Conservation (phyloP, 1,140 invertebrate species). For the Bombus haemorrhoidalis region DNA sequence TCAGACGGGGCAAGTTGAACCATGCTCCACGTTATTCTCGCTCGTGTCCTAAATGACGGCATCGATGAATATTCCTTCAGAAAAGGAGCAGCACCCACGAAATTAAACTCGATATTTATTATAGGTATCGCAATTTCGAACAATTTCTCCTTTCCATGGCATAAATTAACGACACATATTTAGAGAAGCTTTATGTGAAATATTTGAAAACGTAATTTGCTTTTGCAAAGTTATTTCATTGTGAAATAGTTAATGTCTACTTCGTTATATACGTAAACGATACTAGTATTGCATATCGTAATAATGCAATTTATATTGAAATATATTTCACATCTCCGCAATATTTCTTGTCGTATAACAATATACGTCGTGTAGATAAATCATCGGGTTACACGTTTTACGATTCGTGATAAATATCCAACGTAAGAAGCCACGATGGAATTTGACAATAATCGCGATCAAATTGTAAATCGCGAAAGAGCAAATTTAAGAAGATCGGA, state of each 20-base stretch:
- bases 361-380: too few species aligned
- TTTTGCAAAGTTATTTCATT: background rate
- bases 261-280: background rate
- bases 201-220: background rate
- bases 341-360: too few species aligned
- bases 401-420: background rate
- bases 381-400: background rate
- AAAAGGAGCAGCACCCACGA: background rate
- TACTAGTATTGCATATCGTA: background rate
- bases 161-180: background rate
- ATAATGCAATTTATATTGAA: background rate
- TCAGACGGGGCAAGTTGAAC: conserved; percentile 7
- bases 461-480: background rate
- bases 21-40: background rate
- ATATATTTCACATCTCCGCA: background rate
- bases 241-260: background rate
- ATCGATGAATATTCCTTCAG: background rate
- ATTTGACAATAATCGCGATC: background rate
- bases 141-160: too few species aligned
- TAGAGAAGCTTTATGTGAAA: background rate
- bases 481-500: background rate
- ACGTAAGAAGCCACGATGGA: background rate
- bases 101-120: conserved; percentile 1
- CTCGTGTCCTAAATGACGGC: background rate
- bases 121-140: background rate